Percentiles rank a stretch among this genome's conserved stretches.
Evolutionary conservation across 2,888 invertebrate genomes (phyloP).

Genomic region (Plusia festucae): DNA sequence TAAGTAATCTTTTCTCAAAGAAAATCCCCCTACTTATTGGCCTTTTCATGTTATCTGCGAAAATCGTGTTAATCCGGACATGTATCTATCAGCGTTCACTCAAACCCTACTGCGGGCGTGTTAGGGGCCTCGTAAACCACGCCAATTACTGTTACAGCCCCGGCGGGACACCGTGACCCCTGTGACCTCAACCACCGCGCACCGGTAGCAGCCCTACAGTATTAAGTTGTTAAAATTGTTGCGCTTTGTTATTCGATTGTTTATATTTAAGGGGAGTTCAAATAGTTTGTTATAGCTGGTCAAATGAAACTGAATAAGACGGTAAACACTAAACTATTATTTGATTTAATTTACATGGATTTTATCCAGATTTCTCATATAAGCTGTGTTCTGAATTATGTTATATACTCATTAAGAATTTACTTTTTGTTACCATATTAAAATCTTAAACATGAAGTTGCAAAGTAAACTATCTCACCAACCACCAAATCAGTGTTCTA

Average conservation of each 20-base stretch:
- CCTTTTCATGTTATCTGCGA: constrained; percentile 22
- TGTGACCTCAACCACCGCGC: constrained; percentile 11
- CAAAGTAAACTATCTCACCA: too few relatives aligned
- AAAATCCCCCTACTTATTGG: background rate
- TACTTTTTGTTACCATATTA: too few relatives aligned
- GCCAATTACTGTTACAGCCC: constrained; percentile 67
- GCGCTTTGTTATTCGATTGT: constrained; percentile 30
- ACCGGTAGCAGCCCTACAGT: constrained; percentile 25
- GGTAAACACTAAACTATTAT: background rate
- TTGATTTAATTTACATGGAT: background rate
- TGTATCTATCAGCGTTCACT: constrained; percentile 41
- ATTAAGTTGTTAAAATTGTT: constrained; percentile 48
- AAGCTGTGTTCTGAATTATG: too few relatives aligned
- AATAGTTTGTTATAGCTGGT: background rate
- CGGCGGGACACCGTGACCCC: constrained; percentile 23
- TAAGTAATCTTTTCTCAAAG: background rate
- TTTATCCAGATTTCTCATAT: background rate
- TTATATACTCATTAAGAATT: too few relatives aligned
- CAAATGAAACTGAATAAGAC: background rate
- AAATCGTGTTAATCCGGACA: constrained; percentile 40
- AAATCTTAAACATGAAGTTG: too few relatives aligned
- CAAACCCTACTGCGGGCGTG: constrained; percentile 18
- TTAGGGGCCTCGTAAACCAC: constrained; percentile 63
- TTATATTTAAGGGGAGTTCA: constrained; percentile 23
- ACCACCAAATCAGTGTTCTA: too few relatives aligned